Evolutionary conservation across 2,797 vertebrate species (phyloP).

Genomic region (Alauda arvensis): DNA sequence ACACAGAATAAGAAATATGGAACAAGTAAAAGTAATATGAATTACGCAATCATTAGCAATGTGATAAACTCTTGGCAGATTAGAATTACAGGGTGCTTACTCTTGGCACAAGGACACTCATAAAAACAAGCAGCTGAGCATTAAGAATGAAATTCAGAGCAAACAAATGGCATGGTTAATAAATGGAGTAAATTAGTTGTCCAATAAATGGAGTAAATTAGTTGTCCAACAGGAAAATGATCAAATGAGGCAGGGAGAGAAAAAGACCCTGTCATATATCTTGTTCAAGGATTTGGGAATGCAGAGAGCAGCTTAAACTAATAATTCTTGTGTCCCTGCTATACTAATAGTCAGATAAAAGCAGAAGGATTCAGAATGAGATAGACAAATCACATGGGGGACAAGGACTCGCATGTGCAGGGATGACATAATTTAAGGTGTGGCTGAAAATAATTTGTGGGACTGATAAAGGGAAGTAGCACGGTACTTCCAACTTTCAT

Average conservation of each 20-base stretch:
- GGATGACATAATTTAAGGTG: background rate
- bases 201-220: conserved; percentile 4
- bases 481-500: background rate
- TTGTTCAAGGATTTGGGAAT: background rate
- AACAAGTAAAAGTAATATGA: conserved; percentile 9
- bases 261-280: background rate
- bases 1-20: background rate
- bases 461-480: background rate
- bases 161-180: background rate
- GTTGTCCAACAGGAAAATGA: background rate
- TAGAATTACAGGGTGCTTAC: background rate
- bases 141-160: background rate
- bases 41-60: background rate
- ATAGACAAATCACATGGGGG: background rate
- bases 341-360: background rate
- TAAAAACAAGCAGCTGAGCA: background rate
- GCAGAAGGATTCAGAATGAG: background rate
- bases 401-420: background rate
- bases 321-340: background rate
- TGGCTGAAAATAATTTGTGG: background rate
- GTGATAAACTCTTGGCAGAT: conserved; percentile 8
- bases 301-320: background rate
- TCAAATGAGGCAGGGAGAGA: background rate
- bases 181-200: conserved; percentile 16
- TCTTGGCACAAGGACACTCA: background rate